Evolutionary conservation across 2,888 invertebrate species (phyloP).

Genomic region (Lamellibrachia columna): DNA sequence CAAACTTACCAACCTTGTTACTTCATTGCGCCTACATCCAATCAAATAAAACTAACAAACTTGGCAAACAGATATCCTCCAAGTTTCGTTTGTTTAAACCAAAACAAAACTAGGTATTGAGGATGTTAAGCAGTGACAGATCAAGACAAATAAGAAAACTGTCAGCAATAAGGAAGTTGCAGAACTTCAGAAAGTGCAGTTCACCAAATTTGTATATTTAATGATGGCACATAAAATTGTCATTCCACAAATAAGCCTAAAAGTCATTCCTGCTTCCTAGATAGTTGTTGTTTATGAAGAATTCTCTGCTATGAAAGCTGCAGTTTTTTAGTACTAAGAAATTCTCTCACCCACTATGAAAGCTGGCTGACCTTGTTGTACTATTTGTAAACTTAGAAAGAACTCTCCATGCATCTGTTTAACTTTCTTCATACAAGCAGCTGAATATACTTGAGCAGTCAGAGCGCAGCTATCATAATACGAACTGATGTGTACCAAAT

Average conservation of each 20-base stretch:
- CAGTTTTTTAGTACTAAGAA: not conserved
- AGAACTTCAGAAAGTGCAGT: not conserved
- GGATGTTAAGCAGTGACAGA: not conserved
- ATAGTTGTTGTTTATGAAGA: not conserved
- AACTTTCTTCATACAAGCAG: not conserved
- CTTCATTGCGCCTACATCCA: not conserved
- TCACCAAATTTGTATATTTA: not conserved
- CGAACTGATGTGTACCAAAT: not conserved
- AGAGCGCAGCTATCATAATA: conserved; percentile 11
- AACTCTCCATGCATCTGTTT: not conserved
- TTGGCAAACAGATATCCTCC: not conserved
- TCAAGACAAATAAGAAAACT: not conserved
- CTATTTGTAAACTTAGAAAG: not conserved
- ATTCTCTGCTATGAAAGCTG: not conserved
- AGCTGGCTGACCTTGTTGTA: not conserved
- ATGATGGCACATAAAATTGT: not conserved
- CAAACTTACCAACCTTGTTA: not conserved
- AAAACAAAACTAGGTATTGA: not conserved
- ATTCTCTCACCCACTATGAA: not conserved
- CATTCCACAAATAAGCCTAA: not conserved
- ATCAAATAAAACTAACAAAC: not conserved
- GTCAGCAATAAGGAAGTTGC: not conserved
- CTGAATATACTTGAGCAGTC: not conserved
- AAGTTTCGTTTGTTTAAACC: not conserved
- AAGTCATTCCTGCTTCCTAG: not conserved